These are phyloP conservation scores for Ischnura elegans DNA, from an alignment of 2,888 invertebrate species.

Conservation along the genomic window DNA sequence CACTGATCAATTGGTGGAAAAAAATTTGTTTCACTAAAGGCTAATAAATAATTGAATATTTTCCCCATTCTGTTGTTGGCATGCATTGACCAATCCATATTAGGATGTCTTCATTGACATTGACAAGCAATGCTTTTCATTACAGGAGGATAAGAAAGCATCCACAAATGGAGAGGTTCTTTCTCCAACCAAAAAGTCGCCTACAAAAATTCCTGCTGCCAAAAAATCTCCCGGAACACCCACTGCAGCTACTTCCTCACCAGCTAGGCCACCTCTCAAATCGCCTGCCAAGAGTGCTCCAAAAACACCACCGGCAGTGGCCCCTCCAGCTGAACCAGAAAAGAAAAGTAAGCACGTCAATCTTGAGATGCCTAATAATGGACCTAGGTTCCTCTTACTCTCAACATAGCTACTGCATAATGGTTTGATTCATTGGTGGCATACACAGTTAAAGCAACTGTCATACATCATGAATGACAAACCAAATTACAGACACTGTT, in stretches of 20 bases:
- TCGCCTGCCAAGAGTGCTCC: slow-evolving; percentile 80
- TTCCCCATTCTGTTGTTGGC: too few species aligned
- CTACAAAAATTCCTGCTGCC: slow-evolving; percentile 80
- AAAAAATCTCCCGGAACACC: slow-evolving; percentile 78
- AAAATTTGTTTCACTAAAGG: too few species aligned
- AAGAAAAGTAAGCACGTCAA: slow-evolving; percentile 85
- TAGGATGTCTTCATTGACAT: too few species aligned
- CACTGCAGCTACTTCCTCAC: slow-evolving; percentile 78
- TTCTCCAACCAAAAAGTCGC: slow-evolving; percentile 85
- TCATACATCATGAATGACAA: too few species aligned
- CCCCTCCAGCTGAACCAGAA: slow-evolving; percentile 79
- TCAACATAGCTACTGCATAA: too few species aligned
- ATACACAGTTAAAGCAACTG: too few species aligned
- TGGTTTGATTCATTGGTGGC: too few species aligned
- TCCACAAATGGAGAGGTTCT: slow-evolving; percentile 84
- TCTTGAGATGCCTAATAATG: not conserved
- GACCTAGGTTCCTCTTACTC: not conserved
- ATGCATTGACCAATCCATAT: too few species aligned
- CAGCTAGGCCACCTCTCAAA: slow-evolving; percentile 71
- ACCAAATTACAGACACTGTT: too few species aligned
- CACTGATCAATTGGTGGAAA: too few species aligned
- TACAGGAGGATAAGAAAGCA: slow-evolving; percentile 76
- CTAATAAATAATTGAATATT: too few species aligned
- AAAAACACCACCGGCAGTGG: slow-evolving; percentile 83
- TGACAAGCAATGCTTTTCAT: slow-evolving; percentile 73